Base-by-base conservation (phyloP, 1,140 invertebrate species). In the Ceratina australensis region DNA sequence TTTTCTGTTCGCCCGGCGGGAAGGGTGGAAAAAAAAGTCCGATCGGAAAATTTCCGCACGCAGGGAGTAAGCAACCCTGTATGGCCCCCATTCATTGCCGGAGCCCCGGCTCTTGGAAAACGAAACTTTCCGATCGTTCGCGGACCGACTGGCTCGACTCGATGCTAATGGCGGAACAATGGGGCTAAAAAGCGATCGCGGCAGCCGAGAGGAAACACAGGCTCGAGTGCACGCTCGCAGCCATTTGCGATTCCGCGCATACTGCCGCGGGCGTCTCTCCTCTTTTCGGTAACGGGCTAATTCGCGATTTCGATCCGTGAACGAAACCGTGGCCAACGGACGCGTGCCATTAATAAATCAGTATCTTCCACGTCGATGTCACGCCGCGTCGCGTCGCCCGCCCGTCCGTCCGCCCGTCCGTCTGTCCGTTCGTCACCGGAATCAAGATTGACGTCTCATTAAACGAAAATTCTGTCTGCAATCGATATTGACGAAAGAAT, bases 101-200 rank as follows among this genome's bases (percentile, higher is more conserved):
- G 81, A 84, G 81, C 65, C 80, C 61, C 79, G 72, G 74, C 78
- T 83, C 61, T 54, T 81, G 57, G 77, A 77, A 82, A 78, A 78
- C 65, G 79, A 85, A 81, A 85, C 82, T 78, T 81, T 81, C 61
- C 82, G 56, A 49, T 5, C 18, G 54, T 57, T n/a, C 54, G 18
- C 66, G 67, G 71, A 84, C 81, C 72, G 65, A 66, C 74, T 79
- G 15, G 54, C 52, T 54, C 33, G 33, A 3, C 52, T 54, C 76
- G 80, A 84, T 82, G 82, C 80, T 84, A 84, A 84, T 84, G 80
- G 76, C 63, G 80, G 76, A 82, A 84, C 80, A 84, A 84, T 84
- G 76, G 63, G 61, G 64, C 67, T 54, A 80, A 78, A 80, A 8
- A 81, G 80, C 73, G 81, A 81, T 81, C 72, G 80, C 66, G 75